Evolutionary conservation across 2,797 vertebrate genomes (phyloP).

Genomic region (Epinephelus malabaricus): DNA sequence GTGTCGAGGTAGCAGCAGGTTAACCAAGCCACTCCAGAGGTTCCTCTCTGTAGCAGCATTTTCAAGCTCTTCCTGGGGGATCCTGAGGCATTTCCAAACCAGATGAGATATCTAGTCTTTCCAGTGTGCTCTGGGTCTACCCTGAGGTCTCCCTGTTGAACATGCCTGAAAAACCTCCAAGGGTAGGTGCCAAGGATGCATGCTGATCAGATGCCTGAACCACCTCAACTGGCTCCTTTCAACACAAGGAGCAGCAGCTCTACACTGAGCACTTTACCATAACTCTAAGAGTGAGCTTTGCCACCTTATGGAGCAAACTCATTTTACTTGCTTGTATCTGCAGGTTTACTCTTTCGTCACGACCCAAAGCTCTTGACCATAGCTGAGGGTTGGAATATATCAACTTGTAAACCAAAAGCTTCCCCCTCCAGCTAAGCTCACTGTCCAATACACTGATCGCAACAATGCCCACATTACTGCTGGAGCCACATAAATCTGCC

Average conservation of each 20-base stretch:
- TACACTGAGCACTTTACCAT: neutral
- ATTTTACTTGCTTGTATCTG: too few species aligned
- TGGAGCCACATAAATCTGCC: neutral
- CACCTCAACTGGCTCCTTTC: too few species aligned
- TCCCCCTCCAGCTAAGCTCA: too few species aligned
- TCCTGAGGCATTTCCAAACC: neutral
- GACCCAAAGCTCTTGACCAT: too few species aligned
- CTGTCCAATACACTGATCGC: too few species aligned
- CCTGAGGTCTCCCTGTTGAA: accelerated
- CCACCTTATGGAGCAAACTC: neutral
- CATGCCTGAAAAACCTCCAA: neutral
- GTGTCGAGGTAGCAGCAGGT: neutral
- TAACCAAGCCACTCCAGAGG: neutral
- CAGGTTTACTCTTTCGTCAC: too few species aligned
- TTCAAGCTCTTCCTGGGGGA: neutral
- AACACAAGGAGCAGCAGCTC: too few species aligned
- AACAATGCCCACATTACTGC: too few species aligned
- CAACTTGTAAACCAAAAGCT: too few species aligned
- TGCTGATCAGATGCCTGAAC: too few species aligned
- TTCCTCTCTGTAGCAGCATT: neutral
- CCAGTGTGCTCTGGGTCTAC: neutral
- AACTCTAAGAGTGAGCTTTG: neutral
- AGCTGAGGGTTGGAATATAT: too few species aligned
- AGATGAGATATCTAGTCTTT: neutral
- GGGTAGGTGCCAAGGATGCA: too few species aligned